A percentile compares a stretch with the other conserved stretches of the same genome.
These are phyloP conservation scores for Tetraodon nigroviridis DNA, from an alignment of 2,113 vertebrate species.

Conservation along the genomic window DNA sequence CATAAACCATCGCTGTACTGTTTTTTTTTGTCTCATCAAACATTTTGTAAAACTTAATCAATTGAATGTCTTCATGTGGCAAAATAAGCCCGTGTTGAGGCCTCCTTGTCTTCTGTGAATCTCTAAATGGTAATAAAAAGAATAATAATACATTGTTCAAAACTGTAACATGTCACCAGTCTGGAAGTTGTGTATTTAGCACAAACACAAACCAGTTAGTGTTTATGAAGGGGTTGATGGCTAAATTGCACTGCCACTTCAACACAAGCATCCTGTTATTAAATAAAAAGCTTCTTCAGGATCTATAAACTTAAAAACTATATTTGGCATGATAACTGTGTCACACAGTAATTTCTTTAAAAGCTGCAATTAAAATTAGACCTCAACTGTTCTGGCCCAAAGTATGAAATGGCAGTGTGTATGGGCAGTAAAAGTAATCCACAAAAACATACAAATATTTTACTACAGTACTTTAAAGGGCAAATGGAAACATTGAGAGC, in stretches of 20 bases:
- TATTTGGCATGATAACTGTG: conserved; percentile 27
- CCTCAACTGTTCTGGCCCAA: conserved; percentile 10
- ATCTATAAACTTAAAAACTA: conserved; percentile 37
- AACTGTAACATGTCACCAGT: no score
- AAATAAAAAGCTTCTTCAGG: conserved; percentile 25
- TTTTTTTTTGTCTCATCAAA: no score
- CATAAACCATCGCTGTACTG: no score
- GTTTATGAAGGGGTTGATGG: neutral
- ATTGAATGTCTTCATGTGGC: no score
- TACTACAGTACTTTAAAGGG: conserved; percentile 20
- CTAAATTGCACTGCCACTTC: neutral
- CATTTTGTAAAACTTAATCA: no score
- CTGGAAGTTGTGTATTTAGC: neutral
- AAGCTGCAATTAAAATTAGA: conserved; percentile 32
- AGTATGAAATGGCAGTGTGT: neutral
- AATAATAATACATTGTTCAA: no score
- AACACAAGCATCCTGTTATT: conserved; percentile 11
- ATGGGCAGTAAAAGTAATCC: conserved; percentile 12
- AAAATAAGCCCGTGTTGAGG: no score
- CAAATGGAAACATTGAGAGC: conserved; percentile 21
- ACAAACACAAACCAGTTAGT: conserved; percentile 8
- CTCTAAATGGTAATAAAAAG: no score
- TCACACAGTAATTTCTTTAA: conserved; percentile 43
- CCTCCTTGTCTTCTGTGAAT: no score
- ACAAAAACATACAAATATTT: conserved; percentile 26